Conservation (phyloP, 1,140 invertebrate genomes). For the Plectus sambesii region DNA sequence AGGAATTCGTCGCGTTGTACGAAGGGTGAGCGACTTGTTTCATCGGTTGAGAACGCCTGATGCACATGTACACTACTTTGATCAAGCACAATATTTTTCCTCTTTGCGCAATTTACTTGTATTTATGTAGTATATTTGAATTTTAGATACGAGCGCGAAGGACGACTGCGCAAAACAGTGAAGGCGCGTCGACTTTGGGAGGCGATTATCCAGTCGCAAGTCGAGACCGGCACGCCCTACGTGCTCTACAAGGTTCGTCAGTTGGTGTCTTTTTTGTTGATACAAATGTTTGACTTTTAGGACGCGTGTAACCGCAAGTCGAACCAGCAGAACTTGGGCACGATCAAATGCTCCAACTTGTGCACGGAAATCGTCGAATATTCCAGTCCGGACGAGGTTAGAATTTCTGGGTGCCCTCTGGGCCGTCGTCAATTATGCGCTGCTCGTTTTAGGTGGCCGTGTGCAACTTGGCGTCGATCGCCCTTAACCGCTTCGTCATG, state of each 20-base stretch:
- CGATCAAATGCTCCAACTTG: constrained; percentile 93
- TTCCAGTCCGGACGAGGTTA: constrained; percentile 69
- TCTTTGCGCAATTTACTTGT: no score
- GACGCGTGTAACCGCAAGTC: constrained; percentile 93
- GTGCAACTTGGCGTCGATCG: constrained; percentile 94
- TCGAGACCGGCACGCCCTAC: constrained; percentile 95
- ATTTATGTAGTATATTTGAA: constrained; percentile 11
- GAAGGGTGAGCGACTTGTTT: constrained; percentile 58
- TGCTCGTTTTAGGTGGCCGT: constrained; percentile 63
- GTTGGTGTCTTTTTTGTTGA: not conserved
- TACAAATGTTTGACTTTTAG: no score
- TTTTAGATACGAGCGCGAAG: constrained; percentile 69
- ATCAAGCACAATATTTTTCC: not conserved
- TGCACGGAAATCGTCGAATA: constrained; percentile 97
- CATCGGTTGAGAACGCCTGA: not conserved
- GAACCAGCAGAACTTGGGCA: constrained; percentile 96
- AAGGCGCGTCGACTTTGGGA: constrained; percentile 81
- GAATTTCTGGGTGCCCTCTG: constrained; percentile 1
- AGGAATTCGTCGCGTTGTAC: constrained; percentile 85
- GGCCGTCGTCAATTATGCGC: constrained; percentile 17
- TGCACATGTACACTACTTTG: not conserved
- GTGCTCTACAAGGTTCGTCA: constrained; percentile 64
- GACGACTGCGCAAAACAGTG: constrained; percentile 62
- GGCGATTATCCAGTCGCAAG: constrained; percentile 84
- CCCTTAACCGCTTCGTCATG: constrained; percentile 89